Evolutionary conservation across 2,888 invertebrate genomes (phyloP).

Genomic region (Chrysomela aeneicollis): DNA sequence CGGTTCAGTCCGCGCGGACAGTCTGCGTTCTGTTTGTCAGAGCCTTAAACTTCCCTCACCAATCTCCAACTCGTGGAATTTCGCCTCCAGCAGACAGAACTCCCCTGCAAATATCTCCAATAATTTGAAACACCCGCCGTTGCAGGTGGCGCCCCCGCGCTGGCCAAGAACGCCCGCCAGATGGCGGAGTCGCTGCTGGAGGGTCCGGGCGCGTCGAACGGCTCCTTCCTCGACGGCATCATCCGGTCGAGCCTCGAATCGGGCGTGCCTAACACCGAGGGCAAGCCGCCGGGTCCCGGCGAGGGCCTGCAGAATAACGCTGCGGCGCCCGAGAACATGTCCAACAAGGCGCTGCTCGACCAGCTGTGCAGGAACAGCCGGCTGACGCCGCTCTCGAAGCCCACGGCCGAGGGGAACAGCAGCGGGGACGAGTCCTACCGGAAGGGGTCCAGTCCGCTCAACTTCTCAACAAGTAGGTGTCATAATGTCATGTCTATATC

Average conservation of each 20-base stretch:
- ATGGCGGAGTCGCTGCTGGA: conserved; percentile 73
- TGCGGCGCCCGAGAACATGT: conserved; percentile 64
- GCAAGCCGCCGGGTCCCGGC: too few relatives aligned
- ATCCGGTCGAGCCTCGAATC: conserved; percentile 80
- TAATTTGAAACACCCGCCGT: conserved; percentile 19
- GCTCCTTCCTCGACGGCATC: conserved; percentile 83
- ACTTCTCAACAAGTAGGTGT: conserved; percentile 51
- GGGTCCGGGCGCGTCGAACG: conserved; percentile 73
- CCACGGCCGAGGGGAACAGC: conserved; percentile 56
- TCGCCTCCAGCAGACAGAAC: too few relatives aligned
- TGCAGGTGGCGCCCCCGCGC: conserved; percentile 38
- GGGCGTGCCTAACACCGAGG: conserved; percentile 65
- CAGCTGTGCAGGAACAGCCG: conserved; percentile 72
- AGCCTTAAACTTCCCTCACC: too few relatives aligned
- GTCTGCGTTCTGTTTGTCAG: too few relatives aligned
- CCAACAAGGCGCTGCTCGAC: conserved; percentile 71
- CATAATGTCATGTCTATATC: too few relatives aligned
- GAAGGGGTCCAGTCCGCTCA: conserved; percentile 56
- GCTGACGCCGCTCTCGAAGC: conserved; percentile 64
- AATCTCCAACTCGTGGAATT: too few relatives aligned
- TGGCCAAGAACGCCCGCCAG: conserved; percentile 65
- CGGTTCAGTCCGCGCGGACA: too few relatives aligned
- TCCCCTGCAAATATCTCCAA: background rate
- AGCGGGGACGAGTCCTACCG: conserved; percentile 64
- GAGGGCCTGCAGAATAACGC: conserved; percentile 61